Evolutionary conservation across 2,797 vertebrate genomes (phyloP), one percentile per base, ranked within the genome.

Genomic region (Coccyzus lansbergi): DNA sequence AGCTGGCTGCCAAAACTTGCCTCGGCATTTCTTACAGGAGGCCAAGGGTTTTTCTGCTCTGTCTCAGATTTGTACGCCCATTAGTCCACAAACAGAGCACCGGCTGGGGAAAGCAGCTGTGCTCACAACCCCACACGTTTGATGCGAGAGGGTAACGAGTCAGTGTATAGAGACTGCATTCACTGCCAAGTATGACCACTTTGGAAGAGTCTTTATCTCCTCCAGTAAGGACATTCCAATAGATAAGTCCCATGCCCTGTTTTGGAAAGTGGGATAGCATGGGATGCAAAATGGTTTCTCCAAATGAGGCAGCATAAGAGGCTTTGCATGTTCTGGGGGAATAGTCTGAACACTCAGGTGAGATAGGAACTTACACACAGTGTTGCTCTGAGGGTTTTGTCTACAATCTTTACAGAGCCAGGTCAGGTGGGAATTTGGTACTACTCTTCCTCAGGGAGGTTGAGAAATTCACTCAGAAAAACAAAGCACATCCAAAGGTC

Each of bases 401-500:
- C 67, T 69, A 28, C 19, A 3, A 51, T 69, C 28, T 60, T 92
- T 59, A 56, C 70, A 77, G 53, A 90, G 25, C 21, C 64, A 70
- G 44, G 25, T 26, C 28, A 7, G 5, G 31, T 62, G 82, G n/a
- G 84, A 83, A 85, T 60, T 52, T 20, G 10, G 68, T 36, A 25
- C 56, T 55, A 7, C 5, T 60, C 20, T 40, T 20, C 84, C 42
- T 63, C 25, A 4, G 17, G 62, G 36, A 20, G 15, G 5, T 3
- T 72, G 48, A 86, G 49, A 94, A 90, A 92, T 90, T 70, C 81
- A 82, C 67, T 63, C 67, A 77, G 67, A 84, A 94, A 85, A 93
- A 82, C 83, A 94, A 56, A 89, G 56, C 62, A 86, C 90, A 78
- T 85, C 85, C 92, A 94, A 96, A 97, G 84, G 78, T 93, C 89